phyloP scores from a whole-genome alignment of 2,113 vertebrate species.

The Callaeas wilsoni region DNA sequence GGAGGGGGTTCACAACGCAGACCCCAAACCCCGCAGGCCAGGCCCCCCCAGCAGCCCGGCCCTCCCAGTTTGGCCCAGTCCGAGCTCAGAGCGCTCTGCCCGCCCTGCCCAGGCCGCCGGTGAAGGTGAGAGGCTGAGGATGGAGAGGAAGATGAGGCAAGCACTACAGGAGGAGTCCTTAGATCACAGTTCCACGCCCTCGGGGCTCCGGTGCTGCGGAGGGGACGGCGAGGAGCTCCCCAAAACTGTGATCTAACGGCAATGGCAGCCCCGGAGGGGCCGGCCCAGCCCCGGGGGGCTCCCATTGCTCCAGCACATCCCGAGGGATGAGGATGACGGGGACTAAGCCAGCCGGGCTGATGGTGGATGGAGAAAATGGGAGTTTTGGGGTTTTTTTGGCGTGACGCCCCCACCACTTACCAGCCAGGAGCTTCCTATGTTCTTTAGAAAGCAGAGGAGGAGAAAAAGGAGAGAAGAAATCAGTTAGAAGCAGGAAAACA shows the following conservation, averaged over 20 bases:
- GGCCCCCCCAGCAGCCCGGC: background rate
- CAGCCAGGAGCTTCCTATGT: slow-evolving; percentile 82
- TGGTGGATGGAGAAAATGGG: slow-evolving; percentile 10
- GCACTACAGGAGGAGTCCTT: background rate
- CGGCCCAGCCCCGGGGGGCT: background rate
- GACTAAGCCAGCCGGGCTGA: background rate
- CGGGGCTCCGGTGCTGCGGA: background rate
- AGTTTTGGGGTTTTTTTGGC: background rate
- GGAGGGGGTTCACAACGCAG: fast-evolving
- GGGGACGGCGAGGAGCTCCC: background rate
- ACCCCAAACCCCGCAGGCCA: background rate
- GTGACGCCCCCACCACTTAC: slow-evolving; percentile 70
- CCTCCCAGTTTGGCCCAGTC: fast-evolving
- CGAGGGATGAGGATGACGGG: background rate
- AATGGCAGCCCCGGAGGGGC: background rate
- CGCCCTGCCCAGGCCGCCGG: background rate
- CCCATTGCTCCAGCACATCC: slow-evolving; percentile 5
- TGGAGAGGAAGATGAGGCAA: background rate
- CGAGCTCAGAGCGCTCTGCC: background rate
- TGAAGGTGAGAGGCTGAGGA: slow-evolving; percentile 17
- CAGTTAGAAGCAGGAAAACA: slow-evolving; percentile 53
- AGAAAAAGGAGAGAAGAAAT: slow-evolving; percentile 56
- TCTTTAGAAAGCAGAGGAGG: slow-evolving; percentile 77
- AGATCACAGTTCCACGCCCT: background rate
- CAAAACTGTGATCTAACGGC: slow-evolving; percentile 38